Conservation (phyloP, 2,797 vertebrate species). For the Merluccius polli region DNA sequence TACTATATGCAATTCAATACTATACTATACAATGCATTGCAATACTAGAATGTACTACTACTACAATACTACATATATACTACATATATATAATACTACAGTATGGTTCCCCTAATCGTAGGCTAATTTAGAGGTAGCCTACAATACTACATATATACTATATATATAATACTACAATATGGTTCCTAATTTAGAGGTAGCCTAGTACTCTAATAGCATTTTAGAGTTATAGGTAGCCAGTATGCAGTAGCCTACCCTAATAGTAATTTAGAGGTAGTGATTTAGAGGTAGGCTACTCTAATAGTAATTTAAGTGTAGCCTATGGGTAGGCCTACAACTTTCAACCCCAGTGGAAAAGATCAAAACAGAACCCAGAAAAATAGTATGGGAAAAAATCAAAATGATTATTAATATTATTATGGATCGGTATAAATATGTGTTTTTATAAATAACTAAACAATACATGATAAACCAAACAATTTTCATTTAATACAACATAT, state of each 20-base stretch:
- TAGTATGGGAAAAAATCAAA: background rate
- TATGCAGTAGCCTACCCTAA: no score
- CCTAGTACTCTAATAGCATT: no score
- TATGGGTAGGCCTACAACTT: background rate
- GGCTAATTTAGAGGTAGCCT: background rate
- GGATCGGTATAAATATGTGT: background rate
- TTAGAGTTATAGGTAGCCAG: no score
- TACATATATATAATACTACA: background rate
- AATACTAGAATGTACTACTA: no score
- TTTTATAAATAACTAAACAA: background rate
- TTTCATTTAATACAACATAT: background rate
- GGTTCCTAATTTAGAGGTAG: no score
- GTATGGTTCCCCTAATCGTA: background rate
- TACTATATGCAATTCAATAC: background rate
- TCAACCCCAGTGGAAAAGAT: background rate
- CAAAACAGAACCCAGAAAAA: background rate
- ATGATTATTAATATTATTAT: background rate
- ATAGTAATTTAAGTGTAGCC: background rate
- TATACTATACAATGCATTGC: background rate
- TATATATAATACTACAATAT: no score
- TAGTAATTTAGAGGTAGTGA: background rate
- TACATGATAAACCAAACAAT: no score
- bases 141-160: no score
- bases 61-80: no score
- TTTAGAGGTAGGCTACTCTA: background rate